A percentile compares a stretch with the other conserved stretches of the same genome.
Evolutionary conservation across 2,797 vertebrate species (phyloP).

Genomic region (Loriculus beryllinus): DNA sequence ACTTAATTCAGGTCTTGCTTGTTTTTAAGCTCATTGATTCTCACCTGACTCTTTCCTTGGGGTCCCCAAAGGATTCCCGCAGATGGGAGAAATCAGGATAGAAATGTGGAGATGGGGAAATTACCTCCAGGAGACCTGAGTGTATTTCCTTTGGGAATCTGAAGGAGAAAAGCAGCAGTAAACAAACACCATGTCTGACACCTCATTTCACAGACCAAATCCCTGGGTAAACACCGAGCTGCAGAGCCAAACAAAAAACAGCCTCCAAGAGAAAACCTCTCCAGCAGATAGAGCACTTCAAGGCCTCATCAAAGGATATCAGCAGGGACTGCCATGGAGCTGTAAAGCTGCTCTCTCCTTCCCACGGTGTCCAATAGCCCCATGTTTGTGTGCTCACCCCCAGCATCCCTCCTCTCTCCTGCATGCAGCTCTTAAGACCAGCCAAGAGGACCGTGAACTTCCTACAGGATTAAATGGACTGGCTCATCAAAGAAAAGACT

Average conservation of each 20-base stretch:
- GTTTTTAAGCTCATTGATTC: not conserved
- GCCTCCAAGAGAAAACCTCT: not conserved
- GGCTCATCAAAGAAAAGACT: not conserved
- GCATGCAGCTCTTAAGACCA: not conserved
- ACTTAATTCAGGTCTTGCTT: not conserved
- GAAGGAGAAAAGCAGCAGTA: not conserved
- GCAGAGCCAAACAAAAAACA: not conserved
- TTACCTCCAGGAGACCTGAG: conserved; percentile 92
- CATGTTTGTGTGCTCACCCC: fast-evolving
- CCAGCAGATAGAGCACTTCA: not conserved
- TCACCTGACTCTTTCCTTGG: conserved; percentile 95
- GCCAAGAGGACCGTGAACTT: fast-evolving
- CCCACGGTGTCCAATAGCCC: not conserved
- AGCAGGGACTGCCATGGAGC: not conserved
- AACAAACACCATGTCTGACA: not conserved
- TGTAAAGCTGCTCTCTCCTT: not conserved
- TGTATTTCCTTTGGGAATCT: conserved; percentile 95
- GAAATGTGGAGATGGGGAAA: conserved; percentile 94
- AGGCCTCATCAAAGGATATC: not conserved
- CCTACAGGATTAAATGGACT: not conserved
- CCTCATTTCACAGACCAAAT: not conserved
- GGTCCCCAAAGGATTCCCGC: conserved; percentile 94
- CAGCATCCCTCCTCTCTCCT: not conserved
- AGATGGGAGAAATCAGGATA: conserved; percentile 96
- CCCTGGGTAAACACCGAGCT: not conserved